phyloP scores from a whole-genome alignment of 2,797 vertebrate genomes.

The Graptemys geographica region DNA sequence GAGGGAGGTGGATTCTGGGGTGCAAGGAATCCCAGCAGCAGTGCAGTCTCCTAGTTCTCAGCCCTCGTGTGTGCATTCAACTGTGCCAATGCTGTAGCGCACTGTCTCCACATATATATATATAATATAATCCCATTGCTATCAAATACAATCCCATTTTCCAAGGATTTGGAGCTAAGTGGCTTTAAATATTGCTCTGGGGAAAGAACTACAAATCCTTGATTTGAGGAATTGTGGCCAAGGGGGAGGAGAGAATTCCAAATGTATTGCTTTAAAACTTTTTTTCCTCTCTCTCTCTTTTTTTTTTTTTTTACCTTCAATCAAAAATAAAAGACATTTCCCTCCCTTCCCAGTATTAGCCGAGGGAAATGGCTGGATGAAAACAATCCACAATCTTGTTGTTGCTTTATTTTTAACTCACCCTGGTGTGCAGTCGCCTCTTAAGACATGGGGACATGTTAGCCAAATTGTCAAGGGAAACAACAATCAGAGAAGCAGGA shows the following conservation, averaged over 20 bases:
- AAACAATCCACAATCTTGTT: not conserved
- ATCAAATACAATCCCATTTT: not conserved
- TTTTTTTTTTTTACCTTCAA: not conserved
- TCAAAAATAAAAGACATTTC: not conserved
- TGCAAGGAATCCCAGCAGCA: not conserved
- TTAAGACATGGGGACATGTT: not conserved
- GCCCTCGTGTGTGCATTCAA: too few relatives aligned
- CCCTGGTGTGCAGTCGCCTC: not conserved
- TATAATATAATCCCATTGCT: not conserved
- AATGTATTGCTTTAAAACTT: not conserved
- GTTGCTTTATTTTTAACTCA: not conserved
- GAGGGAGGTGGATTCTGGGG: not conserved
- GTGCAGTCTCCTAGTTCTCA: not conserved
- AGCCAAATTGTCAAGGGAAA: not conserved
- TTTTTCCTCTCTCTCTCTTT: not conserved
- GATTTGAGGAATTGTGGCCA: not conserved
- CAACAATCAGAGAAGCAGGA: not conserved
- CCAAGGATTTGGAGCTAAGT: too few relatives aligned
- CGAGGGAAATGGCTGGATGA: not conserved
- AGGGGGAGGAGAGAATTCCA: not conserved
- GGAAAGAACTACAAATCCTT: too few relatives aligned
- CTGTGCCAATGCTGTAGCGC: too few relatives aligned
- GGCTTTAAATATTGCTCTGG: too few relatives aligned
- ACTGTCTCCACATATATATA: too few relatives aligned
- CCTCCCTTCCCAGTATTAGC: not conserved